Evolutionary conservation across 2,797 vertebrate species (phyloP), one percentile per base, ranked within the genome.

Genomic region (Neosalanx taihuensis): DNA sequence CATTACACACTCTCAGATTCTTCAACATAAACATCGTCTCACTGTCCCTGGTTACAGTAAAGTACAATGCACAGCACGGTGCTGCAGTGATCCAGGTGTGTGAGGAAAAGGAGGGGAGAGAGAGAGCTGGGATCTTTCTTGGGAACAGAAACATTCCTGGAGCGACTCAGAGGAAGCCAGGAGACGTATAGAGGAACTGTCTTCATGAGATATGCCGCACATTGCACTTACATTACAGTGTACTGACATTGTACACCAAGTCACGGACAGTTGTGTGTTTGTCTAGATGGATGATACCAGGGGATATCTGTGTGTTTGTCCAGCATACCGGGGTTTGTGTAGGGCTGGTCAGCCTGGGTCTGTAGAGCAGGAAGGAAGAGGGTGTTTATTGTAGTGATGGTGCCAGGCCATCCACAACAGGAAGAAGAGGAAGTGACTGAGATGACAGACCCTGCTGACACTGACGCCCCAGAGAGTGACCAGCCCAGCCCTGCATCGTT

Each of bases 371-470:
- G 35, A 81, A 81, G 82, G 81, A 85, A 83, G 76, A 64, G 73
- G 29, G 65, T 77, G 81, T 83, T 85, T 84, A 78, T 76, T 78
- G 72, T 78, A 79, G 75, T 75, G 70, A 76, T 72, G 18, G 75
- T 78, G 81, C 84, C 75, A 81, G 75, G 72, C 74, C 63, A 71
- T 65, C 63, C 64, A 80, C 80, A 84, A 84, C 83, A 85, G 85
- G 83, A 85, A 87, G 78, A 67, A 53, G 46, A 81, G 85, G 85
- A 87, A 85, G 75, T 80, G 72, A 83, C 78, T 77, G 80, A 74
- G 77, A 81, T 81, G 81, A 84, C 78, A 79, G 81, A 33, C 73
- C 49, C 71, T 74, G 76, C 70, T 75, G 76, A 79, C 73, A 77
- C 74, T 69, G 73, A 60, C 67, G 51, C 58, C 70, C 71, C 61